Evolutionary conservation across 2,888 invertebrate species (phyloP).

Genomic region (Agrenia bidenticulata): DNA sequence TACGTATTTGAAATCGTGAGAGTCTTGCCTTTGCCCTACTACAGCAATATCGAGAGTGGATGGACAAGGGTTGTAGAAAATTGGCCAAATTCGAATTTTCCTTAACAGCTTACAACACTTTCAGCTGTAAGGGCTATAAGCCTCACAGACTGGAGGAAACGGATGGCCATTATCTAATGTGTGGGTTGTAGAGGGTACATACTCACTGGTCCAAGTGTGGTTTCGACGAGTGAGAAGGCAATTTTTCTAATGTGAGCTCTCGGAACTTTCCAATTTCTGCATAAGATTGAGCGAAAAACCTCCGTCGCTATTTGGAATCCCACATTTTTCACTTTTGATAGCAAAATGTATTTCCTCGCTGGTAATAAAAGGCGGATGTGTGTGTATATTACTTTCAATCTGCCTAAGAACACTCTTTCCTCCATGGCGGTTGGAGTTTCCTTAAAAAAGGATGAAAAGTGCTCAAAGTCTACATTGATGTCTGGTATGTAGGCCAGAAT

Average conservation of each 20-base stretch:
- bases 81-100: background rate
- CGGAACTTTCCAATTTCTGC: constrained; percentile 53
- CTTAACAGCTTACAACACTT: background rate
- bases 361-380: constrained; percentile 33
- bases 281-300: constrained; percentile 52
- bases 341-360: constrained; percentile 48
- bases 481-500: too few species aligned
- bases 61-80: background rate
- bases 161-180: background rate
- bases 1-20: too few species aligned
- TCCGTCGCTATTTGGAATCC: constrained; percentile 50
- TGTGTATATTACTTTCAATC: constrained; percentile 13
- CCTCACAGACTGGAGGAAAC: too few species aligned
- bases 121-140: background rate
- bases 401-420: constrained; percentile 12
- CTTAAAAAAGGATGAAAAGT: background rate
- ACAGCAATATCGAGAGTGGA: background rate
- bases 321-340: constrained; percentile 52
- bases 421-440: background rate
- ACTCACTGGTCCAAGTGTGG: background rate
- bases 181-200: background rate
- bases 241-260: constrained; percentile 52
- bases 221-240: constrained; percentile 19
- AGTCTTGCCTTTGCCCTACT: too few species aligned
- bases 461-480: background rate